Percentiles rank a stretch among this genome's conserved stretches.
Conservation (phyloP, 2,888 invertebrate genomes). For the Odontocolon sp. region DNA sequence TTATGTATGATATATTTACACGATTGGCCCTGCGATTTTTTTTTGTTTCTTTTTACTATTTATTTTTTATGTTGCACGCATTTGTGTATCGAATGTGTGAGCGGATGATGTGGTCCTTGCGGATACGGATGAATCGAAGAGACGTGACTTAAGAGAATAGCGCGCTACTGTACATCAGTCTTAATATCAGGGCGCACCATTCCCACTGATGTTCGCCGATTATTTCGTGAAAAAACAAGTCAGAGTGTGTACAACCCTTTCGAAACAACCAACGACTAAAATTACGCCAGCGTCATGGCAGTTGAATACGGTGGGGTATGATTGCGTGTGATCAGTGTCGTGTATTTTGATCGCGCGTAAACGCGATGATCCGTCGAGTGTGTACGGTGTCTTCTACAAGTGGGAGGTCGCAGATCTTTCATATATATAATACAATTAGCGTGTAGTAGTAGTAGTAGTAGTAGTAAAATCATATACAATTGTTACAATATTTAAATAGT, state of each 20-base stretch:
- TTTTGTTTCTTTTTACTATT: conserved; percentile 49
- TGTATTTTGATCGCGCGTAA: conserved; percentile 30
- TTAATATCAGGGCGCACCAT: conserved; percentile 81
- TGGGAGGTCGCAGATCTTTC: conserved; percentile 77
- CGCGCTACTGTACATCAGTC: conserved; percentile 81
- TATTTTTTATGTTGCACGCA: conserved; percentile 41
- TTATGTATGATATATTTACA: conserved; percentile 61
- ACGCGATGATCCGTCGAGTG: conserved; percentile 54
- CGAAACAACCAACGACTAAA: conserved; percentile 65
- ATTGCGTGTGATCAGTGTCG: conserved; percentile 42
- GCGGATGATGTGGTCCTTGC: conserved; percentile 37
- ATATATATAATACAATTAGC: conserved; percentile 81
- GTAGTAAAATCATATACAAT: conserved; percentile 81
- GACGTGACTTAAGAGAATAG: conserved; percentile 74
- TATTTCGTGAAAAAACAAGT: conserved; percentile 57
- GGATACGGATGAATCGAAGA: conserved; percentile 55
- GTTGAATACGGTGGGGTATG: conserved; percentile 72
- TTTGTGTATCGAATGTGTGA: conserved; percentile 40
- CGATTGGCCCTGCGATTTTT: conserved; percentile 71
- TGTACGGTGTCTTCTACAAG: conserved; percentile 78
- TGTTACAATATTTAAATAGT: conserved; percentile 81
- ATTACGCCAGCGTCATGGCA: conserved; percentile 77
- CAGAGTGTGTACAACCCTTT: conserved; percentile 56
- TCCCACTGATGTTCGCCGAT: conserved; percentile 73
- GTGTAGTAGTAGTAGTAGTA: conserved; percentile 79